Evolutionary conservation across 2,113 vertebrate species (phyloP).

Genomic region (Pterocles gutturalis): DNA sequence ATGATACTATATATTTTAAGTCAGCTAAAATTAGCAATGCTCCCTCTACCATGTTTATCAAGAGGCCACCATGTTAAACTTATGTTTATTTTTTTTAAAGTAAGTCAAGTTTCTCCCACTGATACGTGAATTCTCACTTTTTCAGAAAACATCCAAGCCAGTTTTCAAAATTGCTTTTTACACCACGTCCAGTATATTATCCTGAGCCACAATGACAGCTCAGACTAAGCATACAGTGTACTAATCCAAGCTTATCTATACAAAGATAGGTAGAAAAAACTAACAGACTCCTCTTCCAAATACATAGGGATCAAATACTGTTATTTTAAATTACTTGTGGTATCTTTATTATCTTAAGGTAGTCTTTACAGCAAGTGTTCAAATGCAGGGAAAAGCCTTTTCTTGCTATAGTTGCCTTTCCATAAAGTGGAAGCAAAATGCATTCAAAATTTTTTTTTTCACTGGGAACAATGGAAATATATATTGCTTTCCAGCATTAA

Average conservation of each 20-base stretch:
- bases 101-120: not conserved
- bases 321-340: not conserved
- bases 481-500: not conserved
- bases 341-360: not conserved
- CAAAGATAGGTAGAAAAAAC: not conserved
- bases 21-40: not conserved
- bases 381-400: not conserved
- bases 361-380: not conserved
- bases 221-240: not conserved
- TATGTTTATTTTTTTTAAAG: not conserved
- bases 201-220: not conserved
- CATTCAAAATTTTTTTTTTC: not conserved
- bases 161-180: not conserved
- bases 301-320: not conserved
- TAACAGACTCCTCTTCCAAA: not conserved
- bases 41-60: not conserved
- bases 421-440: not conserved
- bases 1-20: not conserved
- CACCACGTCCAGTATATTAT: not conserved
- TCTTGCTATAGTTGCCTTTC: not conserved
- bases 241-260: not conserved
- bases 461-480: not conserved
- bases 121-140: not conserved
- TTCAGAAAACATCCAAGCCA: not conserved
- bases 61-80: not conserved